phyloP scores from a whole-genome alignment of 2,797 vertebrate genomes.

The Poecilia velifera region DNA sequence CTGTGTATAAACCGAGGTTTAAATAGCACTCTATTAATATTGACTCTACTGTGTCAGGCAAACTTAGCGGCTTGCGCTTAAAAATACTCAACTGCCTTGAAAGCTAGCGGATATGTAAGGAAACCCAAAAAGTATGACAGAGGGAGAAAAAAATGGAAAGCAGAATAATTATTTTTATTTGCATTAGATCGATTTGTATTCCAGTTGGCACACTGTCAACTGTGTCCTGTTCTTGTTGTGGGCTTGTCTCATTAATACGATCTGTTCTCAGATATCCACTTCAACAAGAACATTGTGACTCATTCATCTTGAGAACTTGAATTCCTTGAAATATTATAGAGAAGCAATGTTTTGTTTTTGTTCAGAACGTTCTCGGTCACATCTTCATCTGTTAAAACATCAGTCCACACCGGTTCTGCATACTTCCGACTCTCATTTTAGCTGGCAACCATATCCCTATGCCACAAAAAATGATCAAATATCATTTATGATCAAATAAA shows the following conservation, averaged over 20 bases:
- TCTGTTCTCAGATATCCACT: slow-evolving; percentile 14
- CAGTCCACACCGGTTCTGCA: slow-evolving; percentile 22
- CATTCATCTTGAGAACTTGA: slow-evolving; percentile 3
- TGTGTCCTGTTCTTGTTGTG: background rate
- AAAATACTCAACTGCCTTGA: slow-evolving; percentile 75
- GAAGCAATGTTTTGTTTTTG: slow-evolving; percentile 10
- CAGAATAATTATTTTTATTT: slow-evolving; percentile 3
- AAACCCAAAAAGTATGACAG: slow-evolving; percentile 30
- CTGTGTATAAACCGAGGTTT: slow-evolving; percentile 76
- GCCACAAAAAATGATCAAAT: too few relatives aligned
- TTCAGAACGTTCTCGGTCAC: slow-evolving; percentile 2
- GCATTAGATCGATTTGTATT: background rate
- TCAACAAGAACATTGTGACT: background rate
- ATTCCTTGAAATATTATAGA: background rate
- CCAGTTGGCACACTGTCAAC: background rate
- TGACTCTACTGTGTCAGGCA: slow-evolving; percentile 79
- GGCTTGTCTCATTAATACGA: background rate
- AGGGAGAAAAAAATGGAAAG: background rate
- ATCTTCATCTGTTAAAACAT: slow-evolving; percentile 14
- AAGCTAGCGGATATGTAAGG: slow-evolving; percentile 69
- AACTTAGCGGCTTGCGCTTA: slow-evolving; percentile 71
- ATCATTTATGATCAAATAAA: too few relatives aligned
- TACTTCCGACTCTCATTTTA: background rate
- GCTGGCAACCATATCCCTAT: background rate
- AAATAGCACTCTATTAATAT: slow-evolving; percentile 81